These are phyloP conservation scores for Chironex yamaguchii DNA, from an alignment of 30 jellyfish, hydroid and myxozoan genomes.

Conservation along the genomic window DNA sequence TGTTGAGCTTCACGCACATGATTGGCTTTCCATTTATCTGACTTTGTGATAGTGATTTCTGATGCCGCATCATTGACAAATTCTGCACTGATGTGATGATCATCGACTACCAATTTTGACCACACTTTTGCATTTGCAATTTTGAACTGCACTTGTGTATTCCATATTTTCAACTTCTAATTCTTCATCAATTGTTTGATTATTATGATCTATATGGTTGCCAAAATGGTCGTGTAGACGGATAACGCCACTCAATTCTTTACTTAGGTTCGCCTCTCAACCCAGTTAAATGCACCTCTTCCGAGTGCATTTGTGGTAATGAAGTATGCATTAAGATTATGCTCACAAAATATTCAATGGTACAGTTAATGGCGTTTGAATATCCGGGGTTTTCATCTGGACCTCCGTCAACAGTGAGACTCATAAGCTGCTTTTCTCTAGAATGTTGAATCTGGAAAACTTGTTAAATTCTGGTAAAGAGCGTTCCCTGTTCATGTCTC, in stretches of 20 bases:
- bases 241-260: background rate
- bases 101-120: background rate
- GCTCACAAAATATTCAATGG: background rate
- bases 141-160: background rate
- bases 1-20: too few species aligned
- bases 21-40: background rate
- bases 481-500: conserved; percentile 70
- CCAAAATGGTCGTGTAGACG: background rate
- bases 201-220: background rate
- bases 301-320: background rate
- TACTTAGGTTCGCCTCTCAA: background rate
- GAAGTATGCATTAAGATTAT: background rate
- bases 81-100: background rate
- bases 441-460: conserved; percentile 42
- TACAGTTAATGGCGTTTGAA: background rate
- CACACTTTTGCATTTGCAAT: background rate
- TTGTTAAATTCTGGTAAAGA: conserved; percentile 22
- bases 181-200: background rate
- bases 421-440: conserved; percentile 39
- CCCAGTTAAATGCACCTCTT: background rate
- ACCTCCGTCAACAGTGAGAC: background rate
- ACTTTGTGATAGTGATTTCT: background rate
- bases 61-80: background rate
- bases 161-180: background rate
- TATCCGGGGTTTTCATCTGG: background rate